These are phyloP conservation scores for Drosophila pectinifera DNA, from an alignment of 1,140 invertebrate species.

Conservation along the genomic window DNA sequence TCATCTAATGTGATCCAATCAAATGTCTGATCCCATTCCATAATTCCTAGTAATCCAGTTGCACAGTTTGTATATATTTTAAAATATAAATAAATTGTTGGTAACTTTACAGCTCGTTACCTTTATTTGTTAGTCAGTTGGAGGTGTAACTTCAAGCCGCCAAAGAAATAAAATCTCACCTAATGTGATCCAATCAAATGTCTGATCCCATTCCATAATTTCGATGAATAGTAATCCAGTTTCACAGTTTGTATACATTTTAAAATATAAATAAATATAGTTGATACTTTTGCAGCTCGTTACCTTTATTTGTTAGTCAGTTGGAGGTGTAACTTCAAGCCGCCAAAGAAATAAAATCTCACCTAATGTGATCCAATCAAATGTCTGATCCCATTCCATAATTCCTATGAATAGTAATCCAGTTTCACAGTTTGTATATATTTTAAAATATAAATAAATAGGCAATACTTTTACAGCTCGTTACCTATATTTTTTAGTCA, in stretches of 20 bases:
- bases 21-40: too few relatives aligned
- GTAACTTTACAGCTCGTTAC: neutral
- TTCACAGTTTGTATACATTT: too few relatives aligned
- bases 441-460: neutral
- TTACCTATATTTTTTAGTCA: neutral
- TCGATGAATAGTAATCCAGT: too few relatives aligned
- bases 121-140: neutral
- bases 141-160: neutral
- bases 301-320: neutral
- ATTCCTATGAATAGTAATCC: constrained; percentile 1
- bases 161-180: constrained; percentile 5
- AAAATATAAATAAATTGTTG: too few relatives aligned
- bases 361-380: too few relatives aligned
- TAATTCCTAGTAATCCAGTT: too few relatives aligned
- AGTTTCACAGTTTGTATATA: neutral
- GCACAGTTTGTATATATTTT: too few relatives aligned
- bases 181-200: too few relatives aligned
- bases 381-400: constrained; percentile 22
- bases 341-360: constrained; percentile 4
- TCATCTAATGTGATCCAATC: constrained; percentile 18
- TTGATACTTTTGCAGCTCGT: neutral
- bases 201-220: too few relatives aligned
- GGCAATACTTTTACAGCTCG: neutral
- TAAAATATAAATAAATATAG: too few relatives aligned
- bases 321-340: neutral